Conservation (phyloP, 1,140 invertebrate genomes). For the Orius laevigatus region DNA sequence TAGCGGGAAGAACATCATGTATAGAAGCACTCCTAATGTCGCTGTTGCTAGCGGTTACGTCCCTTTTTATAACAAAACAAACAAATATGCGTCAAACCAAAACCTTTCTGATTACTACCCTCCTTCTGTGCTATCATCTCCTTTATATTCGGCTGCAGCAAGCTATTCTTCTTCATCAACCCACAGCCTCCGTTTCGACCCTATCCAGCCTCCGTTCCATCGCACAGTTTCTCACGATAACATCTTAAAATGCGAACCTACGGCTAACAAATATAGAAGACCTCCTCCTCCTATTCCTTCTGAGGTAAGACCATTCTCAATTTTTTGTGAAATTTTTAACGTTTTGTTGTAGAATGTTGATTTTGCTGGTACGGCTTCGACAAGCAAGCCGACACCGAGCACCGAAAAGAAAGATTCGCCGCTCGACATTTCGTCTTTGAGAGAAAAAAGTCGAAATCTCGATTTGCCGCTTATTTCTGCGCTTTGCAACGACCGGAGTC, state of each 20-base stretch:
- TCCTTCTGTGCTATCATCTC: slow-evolving; percentile 39
- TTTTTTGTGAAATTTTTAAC: background rate
- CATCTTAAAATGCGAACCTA: slow-evolving; percentile 41
- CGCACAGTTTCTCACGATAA: slow-evolving; percentile 61
- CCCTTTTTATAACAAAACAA: slow-evolving; percentile 17
- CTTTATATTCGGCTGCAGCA: slow-evolving; percentile 31
- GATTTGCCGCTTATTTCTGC: slow-evolving; percentile 78
- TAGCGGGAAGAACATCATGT: slow-evolving; percentile 50
- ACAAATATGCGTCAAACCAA: slow-evolving; percentile 24
- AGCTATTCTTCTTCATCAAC: slow-evolving; percentile 31
- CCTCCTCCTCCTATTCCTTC: slow-evolving; percentile 59
- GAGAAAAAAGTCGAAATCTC: slow-evolving; percentile 72
- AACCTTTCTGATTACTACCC: slow-evolving; percentile 20
- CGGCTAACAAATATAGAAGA: slow-evolving; percentile 17
- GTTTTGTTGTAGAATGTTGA: background rate
- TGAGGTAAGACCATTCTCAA: slow-evolving; percentile 19
- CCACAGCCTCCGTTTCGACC: slow-evolving; percentile 32
- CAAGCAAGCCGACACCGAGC: slow-evolving; percentile 4
- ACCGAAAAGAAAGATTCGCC: slow-evolving; percentile 27
- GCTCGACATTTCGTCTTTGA: slow-evolving; percentile 59
- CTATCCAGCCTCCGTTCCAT: slow-evolving; percentile 23
- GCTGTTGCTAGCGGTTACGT: slow-evolving; percentile 23
- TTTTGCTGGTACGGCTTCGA: slow-evolving; percentile 3
- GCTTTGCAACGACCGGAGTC: slow-evolving; percentile 70
- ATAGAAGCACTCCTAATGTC: slow-evolving; percentile 60